phyloP scores from a whole-genome alignment of 2,797 vertebrate genomes.

The Perodicticus potto region DNA sequence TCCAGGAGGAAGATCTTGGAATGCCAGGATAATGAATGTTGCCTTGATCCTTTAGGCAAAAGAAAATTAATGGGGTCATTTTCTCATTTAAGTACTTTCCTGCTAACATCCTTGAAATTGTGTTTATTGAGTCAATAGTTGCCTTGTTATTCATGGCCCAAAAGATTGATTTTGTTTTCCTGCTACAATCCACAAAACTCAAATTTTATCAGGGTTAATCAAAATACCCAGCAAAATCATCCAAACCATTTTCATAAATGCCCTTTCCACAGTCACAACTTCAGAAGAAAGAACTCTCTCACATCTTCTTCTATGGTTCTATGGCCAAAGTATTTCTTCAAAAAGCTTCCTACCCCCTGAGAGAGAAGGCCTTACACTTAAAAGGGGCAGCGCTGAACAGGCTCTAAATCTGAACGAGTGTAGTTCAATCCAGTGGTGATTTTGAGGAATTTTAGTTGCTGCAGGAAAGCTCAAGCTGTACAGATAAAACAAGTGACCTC shows the following conservation, averaged over 20 bases:
- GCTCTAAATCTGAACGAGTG: not conserved
- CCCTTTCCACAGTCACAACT: not conserved
- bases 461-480: not conserved
- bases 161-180: conserved; percentile 16
- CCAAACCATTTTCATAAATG: not conserved
- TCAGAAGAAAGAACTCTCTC: not conserved
- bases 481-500: not conserved
- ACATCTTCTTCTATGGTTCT: not conserved
- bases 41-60: not conserved
- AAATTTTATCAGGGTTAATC: not conserved
- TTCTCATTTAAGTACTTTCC: conserved; percentile 6
- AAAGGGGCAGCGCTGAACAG: not conserved
- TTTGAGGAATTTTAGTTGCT: not conserved
- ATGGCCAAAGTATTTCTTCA: not conserved
- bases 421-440: not conserved
- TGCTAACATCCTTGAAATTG: conserved; percentile 10
- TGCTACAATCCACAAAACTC: conserved; percentile 36
- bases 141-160: conserved; percentile 9
- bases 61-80: not conserved
- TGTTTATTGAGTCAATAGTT: conserved; percentile 1
- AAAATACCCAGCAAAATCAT: not conserved
- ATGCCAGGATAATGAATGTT: not conserved
- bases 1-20: not conserved
- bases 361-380: not conserved
- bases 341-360: conserved; percentile 20